These are phyloP conservation scores for Nomada ferruginata DNA, from an alignment of 2,888 invertebrate species.

Conservation along the genomic window DNA sequence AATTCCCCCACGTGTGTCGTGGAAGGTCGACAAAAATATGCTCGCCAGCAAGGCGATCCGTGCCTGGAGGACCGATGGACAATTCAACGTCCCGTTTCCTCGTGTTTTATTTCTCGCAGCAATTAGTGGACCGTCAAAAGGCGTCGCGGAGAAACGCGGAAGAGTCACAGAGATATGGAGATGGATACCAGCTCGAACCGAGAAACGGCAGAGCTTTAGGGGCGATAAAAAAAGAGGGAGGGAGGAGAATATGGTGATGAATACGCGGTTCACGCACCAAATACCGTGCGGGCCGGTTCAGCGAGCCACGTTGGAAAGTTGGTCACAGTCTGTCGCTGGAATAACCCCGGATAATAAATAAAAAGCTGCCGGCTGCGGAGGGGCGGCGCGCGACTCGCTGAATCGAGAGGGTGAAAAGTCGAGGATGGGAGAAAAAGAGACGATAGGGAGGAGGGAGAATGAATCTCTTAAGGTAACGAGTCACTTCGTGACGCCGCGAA, in stretches of 20 bases:
- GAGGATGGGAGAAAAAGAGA: conserved; percentile 44
- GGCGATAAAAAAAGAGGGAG: conserved; percentile 1
- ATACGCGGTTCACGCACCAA: conserved; percentile 78
- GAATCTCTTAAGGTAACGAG: conserved; percentile 76
- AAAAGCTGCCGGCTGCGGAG: conserved; percentile 62
- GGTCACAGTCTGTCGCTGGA: conserved; percentile 56
- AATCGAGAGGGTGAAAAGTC: conserved; percentile 68
- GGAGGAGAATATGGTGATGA: conserved; percentile 63
- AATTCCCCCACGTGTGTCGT: conserved; percentile 3
- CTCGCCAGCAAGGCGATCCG: neutral
- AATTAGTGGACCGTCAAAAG: conserved; percentile 75
- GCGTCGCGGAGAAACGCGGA: conserved; percentile 38
- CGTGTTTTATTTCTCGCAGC: conserved; percentile 57
- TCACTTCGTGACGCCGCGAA: conserved; percentile 66
- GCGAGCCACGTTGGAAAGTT: conserved; percentile 63
- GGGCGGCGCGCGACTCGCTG: conserved; percentile 53
- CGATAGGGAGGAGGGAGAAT: conserved; percentile 55
- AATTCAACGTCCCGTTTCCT: conserved; percentile 46
- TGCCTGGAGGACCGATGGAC: neutral
- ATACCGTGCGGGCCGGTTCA: conserved; percentile 66
- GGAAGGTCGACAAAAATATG: conserved; percentile 10
- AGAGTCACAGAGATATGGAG: neutral
- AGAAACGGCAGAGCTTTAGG: neutral
- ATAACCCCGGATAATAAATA: conserved; percentile 75
- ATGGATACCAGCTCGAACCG: neutral